phyloP scores from a whole-genome alignment of 23 tunicate genomes.

The Styela clava region DNA sequence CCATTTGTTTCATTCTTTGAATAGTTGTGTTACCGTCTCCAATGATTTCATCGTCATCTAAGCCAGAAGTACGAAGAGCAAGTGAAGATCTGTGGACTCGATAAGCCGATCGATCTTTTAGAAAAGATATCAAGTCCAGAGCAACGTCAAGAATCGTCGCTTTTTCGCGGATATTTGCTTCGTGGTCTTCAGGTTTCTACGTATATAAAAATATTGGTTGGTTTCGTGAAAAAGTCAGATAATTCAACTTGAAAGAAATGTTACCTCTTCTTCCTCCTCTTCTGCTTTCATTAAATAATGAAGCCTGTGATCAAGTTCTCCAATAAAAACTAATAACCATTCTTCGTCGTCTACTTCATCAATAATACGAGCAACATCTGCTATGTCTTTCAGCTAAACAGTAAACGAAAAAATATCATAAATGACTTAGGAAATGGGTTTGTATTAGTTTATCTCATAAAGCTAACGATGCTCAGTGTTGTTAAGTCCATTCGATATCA shows the following conservation, averaged over 20 bases:
- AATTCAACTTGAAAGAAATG: too few relatives aligned
- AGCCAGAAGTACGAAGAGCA: neutral
- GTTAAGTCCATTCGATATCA: neutral
- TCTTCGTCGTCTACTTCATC: constrained; percentile 89
- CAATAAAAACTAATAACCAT: constrained; percentile 68
- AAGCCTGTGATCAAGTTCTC: constrained; percentile 48
- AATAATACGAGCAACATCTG: constrained; percentile 71
- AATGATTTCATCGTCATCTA: neutral
- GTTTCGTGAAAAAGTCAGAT: neutral
- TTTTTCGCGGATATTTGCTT: constrained; percentile 36
- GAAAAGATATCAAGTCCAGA: constrained; percentile 47
- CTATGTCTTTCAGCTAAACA: constrained; percentile 67
- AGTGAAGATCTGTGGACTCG: constrained; percentile 25
- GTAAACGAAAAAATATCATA: too few relatives aligned
- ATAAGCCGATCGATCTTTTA: constrained; percentile 50
- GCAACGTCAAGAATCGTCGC: constrained; percentile 48
- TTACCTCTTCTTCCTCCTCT: constrained; percentile 29
- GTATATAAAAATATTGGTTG: neutral
- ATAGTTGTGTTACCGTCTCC: constrained; percentile 16
- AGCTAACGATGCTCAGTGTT: too few relatives aligned
- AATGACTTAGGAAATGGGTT: too few relatives aligned
- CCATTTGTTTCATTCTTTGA: constrained; percentile 31
- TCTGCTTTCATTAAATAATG: constrained; percentile 21
- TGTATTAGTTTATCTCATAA: too few relatives aligned
- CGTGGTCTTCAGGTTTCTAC: constrained; percentile 12